Evolutionary conservation across 2,888 invertebrate species (phyloP).

Genomic region (Tiphia femorata): DNA sequence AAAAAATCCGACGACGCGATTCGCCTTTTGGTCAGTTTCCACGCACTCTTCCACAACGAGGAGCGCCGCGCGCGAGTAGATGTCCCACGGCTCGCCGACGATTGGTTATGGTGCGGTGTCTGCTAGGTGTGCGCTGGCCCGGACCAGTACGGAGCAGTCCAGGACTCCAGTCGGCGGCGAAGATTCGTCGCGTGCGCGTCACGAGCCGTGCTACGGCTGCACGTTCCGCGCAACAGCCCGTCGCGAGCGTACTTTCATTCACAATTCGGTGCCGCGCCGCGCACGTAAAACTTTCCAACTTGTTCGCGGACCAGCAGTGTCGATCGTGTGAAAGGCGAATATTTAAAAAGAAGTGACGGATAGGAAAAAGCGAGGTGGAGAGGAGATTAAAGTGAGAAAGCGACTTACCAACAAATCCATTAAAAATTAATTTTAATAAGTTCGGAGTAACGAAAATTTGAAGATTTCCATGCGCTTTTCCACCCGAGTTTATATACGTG

Average conservation of each 20-base stretch:
- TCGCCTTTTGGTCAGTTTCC: too few relatives aligned
- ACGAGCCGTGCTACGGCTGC: slow-evolving; percentile 24
- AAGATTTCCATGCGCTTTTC: too few relatives aligned
- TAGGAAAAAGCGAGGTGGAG: too few relatives aligned
- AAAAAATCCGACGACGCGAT: too few relatives aligned
- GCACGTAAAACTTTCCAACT: neutral
- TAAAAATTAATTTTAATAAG: too few relatives aligned
- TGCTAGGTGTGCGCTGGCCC: slow-evolving; percentile 27
- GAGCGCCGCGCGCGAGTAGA: slow-evolving; percentile 8
- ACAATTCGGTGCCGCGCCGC: neutral
- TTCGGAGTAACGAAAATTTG: too few relatives aligned
- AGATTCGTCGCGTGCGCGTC: slow-evolving; percentile 44
- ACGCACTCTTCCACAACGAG: too few relatives aligned
- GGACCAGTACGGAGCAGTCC: slow-evolving; percentile 29
- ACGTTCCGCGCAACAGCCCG: slow-evolving; percentile 28
- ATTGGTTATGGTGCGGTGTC: slow-evolving; percentile 14
- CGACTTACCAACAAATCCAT: too few relatives aligned
- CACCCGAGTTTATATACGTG: too few relatives aligned
- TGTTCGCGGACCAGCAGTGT: neutral
- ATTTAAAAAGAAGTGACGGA: too few relatives aligned
- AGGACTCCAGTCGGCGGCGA: slow-evolving; percentile 39
- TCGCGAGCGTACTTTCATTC: neutral
- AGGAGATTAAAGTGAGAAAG: too few relatives aligned
- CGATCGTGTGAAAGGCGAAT: too few relatives aligned
- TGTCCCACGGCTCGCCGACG: slow-evolving; percentile 15